A percentile compares a stretch with the other conserved stretches of the same genome.
These are phyloP conservation scores for Steromphala cineraria DNA, from an alignment of 2,888 invertebrate genomes.

Conservation along the genomic window DNA sequence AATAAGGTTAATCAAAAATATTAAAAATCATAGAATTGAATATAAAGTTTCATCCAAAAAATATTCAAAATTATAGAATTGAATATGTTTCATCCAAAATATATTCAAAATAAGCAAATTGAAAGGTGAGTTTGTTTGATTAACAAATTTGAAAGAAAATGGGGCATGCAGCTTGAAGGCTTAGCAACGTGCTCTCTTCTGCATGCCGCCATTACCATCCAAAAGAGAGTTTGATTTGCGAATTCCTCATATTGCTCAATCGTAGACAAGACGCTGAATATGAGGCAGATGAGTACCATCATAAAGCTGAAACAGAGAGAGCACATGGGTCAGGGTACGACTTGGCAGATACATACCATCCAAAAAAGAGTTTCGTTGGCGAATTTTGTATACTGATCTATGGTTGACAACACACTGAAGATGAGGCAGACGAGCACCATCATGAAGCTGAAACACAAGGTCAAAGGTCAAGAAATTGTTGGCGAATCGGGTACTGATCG, in stretches of 20 bases:
- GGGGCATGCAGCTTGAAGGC: no score
- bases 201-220: conserved; percentile 80
- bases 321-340: conserved; percentile 28
- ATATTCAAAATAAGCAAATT: no score
- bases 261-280: conserved; percentile 89
- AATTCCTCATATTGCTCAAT: conserved; percentile 83
- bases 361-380: conserved; percentile 88
- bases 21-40: no score
- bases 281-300: conserved; percentile 88
- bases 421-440: conserved; percentile 89
- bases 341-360: conserved; percentile 82
- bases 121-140: no score
- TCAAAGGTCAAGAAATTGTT: no score
- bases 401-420: conserved; percentile 89
- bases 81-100: no score
- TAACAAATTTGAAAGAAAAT: no score
- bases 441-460: conserved; percentile 81
- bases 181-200: no score
- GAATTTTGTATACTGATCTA: conserved; percentile 82
- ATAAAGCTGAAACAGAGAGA: conserved; percentile 81
- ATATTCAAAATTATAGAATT: no score
- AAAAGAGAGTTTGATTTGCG: conserved; percentile 86
- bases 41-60: no score
- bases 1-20: no score
- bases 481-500: no score